phyloP scores from a whole-genome alignment of 2,113 vertebrate species.

The Heteronetta atricapilla region DNA sequence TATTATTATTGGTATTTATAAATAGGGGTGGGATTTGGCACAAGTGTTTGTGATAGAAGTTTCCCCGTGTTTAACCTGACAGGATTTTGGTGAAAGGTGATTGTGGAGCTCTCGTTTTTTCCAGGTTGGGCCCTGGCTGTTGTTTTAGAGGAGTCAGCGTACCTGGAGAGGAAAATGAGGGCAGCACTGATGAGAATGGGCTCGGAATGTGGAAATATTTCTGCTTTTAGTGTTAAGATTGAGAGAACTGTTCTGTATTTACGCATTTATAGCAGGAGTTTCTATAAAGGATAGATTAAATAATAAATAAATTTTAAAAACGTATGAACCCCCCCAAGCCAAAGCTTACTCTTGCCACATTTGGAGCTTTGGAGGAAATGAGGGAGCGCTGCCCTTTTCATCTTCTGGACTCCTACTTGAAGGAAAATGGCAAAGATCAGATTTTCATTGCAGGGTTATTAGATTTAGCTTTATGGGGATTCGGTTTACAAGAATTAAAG shows the following conservation, averaged over 20 bases:
- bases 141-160: slow-evolving; percentile 49
- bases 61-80: background rate
- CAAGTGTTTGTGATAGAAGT: background rate
- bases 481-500: background rate
- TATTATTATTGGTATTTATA: background rate
- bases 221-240: background rate
- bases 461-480: background rate
- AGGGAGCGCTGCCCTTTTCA: background rate
- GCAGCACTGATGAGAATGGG: slow-evolving; percentile 44
- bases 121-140: background rate
- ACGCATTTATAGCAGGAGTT: background rate
- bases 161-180: slow-evolving; percentile 30
- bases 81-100: background rate
- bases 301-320: background rate
- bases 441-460: background rate
- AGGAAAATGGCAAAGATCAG: background rate
- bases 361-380: background rate
- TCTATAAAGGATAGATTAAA: background rate
- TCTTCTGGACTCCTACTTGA: background rate
- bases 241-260: background rate
- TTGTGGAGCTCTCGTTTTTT: background rate
- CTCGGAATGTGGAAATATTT: slow-evolving; percentile 9
- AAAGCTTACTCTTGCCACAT: background rate
- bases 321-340: background rate
- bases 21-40: background rate